Conservation (phyloP, 2,888 invertebrate species). For the Cryptus armator region DNA sequence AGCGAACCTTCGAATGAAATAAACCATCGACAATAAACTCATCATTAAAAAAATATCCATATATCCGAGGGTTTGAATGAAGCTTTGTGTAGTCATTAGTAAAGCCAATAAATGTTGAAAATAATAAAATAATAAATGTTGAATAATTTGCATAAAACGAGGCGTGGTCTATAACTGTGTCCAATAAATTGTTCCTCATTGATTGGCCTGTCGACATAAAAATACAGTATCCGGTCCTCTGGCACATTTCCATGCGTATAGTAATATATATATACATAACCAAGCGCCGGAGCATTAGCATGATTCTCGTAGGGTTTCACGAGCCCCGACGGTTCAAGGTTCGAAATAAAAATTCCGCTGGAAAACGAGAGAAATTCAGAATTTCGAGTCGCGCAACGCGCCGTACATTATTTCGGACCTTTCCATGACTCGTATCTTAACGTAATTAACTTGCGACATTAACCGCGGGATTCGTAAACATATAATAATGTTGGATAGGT, state of each 20-base stretch:
- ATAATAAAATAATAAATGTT: constrained; percentile 57
- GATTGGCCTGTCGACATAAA: constrained; percentile 68
- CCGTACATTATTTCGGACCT: background rate
- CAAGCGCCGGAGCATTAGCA: constrained; percentile 62
- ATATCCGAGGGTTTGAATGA: too few relatives aligned
- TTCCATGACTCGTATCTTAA: constrained; percentile 46
- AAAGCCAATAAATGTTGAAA: constrained; percentile 30
- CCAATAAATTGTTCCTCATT: constrained; percentile 65
- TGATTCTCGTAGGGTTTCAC: constrained; percentile 54
- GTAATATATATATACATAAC: constrained; percentile 11
- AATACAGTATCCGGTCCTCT: constrained; percentile 61
- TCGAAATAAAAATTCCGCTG: constrained; percentile 46
- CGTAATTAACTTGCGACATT: constrained; percentile 52
- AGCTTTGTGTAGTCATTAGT: constrained; percentile 57
- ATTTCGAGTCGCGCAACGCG: constrained; percentile 30
- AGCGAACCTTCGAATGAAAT: too few relatives aligned
- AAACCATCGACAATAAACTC: too few relatives aligned
- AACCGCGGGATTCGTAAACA: constrained; percentile 34
- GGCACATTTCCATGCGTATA: background rate
- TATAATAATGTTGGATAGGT: background rate
- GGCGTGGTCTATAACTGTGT: constrained; percentile 63
- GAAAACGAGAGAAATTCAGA: constrained; percentile 11
- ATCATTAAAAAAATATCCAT: too few relatives aligned
- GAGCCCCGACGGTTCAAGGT: constrained; percentile 28
- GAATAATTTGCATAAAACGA: constrained; percentile 56